Percentiles rank a stretch among this genome's conserved stretches.
phyloP scores from a whole-genome alignment of 2,113 vertebrate genomes.

The Ciconia maguari region DNA sequence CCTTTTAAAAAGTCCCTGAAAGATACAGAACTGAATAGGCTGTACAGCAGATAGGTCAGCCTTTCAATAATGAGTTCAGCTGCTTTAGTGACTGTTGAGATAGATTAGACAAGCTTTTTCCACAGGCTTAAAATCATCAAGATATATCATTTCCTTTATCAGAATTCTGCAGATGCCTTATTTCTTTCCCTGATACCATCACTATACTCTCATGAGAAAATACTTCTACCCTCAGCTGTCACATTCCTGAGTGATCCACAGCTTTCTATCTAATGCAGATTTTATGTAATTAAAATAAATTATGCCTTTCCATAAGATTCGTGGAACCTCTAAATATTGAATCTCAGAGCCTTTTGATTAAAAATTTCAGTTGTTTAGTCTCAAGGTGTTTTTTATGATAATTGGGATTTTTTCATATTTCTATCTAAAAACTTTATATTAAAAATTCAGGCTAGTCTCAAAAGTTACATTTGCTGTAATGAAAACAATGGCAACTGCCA shows the following conservation, averaged over 20 bases:
- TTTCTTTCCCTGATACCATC: neutral
- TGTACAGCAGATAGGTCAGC: neutral
- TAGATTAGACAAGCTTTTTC: neutral
- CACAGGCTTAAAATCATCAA: constrained; percentile 7
- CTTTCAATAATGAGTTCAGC: constrained; percentile 1
- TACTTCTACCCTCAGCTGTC: neutral
- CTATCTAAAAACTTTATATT: neutral
- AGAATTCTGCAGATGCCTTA: neutral
- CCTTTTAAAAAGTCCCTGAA: neutral
- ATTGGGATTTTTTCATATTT: neutral
- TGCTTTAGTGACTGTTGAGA: constrained; percentile 5
- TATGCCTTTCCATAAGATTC: neutral
- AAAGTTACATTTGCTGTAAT: neutral
- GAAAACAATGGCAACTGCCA: neutral
- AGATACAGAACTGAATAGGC: neutral
- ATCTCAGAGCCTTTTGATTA: neutral
- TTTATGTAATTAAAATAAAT: neutral
- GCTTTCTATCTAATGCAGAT: neutral
- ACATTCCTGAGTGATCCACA: neutral
- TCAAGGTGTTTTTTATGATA: neutral
- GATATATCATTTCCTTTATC: constrained; percentile 22
- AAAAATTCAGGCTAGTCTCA: neutral
- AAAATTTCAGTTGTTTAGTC: neutral
- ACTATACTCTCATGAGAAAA: neutral
- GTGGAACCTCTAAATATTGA: neutral